Base-by-base conservation (phyloP, 2,888 invertebrate genomes). In the Achlya flavicornis region DNA sequence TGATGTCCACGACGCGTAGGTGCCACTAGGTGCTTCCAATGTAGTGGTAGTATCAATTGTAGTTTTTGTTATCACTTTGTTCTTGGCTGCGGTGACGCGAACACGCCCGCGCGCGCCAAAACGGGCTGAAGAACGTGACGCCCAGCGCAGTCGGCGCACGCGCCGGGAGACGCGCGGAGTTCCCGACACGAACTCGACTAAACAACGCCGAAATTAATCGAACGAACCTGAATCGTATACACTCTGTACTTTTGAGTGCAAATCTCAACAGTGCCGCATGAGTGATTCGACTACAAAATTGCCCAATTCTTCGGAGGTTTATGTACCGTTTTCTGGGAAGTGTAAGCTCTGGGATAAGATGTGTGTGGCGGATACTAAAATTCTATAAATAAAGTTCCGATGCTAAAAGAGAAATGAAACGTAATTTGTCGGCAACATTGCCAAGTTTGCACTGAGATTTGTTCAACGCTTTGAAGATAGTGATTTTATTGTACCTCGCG, bases 31-130 rank as follows among this genome's bases (percentile, higher is more conserved):
- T 6, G 60, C 41, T 60, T 60, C 60, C 11, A 65, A 71, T 76
- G 75, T 75, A 75, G 75, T 78, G 72, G 84, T 86, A 83, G 81
- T 86, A 88, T 87, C 86, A 88, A 83, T 86, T 84, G 85, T 84
- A 78, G 84, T 85, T 88, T 88, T 89, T 87, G 89, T 91, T 92
- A 92, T 92, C 92, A 92, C 86, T 91, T 84, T 84, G 91, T 86
- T 84, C 86, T 85, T 81, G 83, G 78, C 81, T 72, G 83, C 83
- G 81, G 84, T 85, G 89, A 87, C 86, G 91, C 76, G 81, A 80
- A 84, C 83, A 86, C 86, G 85, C 83, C 81, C 84, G 82, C 86
- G 82, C 74, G 78, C 85, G 76, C 85, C 85, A 77, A 86, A 83
- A 78, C 85, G 77, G 81, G 83, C 81, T 65, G 79, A 80, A 69